Conservation (phyloP, 2,113 vertebrate genomes). For the Passer domesticus region DNA sequence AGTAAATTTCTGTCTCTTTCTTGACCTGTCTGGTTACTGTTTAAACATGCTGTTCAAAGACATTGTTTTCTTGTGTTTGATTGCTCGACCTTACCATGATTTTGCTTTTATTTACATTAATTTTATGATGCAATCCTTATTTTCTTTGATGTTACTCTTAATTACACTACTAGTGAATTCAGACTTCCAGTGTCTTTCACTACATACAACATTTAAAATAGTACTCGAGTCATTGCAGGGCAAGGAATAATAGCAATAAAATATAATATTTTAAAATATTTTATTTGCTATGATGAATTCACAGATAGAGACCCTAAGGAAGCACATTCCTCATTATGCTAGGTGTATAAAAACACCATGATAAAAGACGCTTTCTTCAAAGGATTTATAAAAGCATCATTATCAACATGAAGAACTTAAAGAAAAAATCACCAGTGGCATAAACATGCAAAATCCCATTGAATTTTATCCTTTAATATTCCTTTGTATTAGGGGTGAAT, state of each 20-base stretch:
- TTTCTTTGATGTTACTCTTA: slow-evolving; percentile 1
- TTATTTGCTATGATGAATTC: background rate
- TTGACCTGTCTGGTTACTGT: background rate
- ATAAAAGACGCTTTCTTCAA: slow-evolving; percentile 34
- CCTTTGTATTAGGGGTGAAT: slow-evolving; percentile 12
- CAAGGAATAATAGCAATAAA: background rate
- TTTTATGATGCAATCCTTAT: background rate
- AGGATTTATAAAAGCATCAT: slow-evolving; percentile 13
- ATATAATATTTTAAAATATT: background rate
- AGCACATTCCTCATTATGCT: background rate
- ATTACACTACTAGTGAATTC: background rate
- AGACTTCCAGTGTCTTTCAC: background rate
- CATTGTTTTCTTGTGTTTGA: background rate
- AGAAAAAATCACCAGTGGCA: slow-evolving; percentile 40
- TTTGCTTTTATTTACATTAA: slow-evolving; percentile 18
- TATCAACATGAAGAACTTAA: slow-evolving; percentile 11
- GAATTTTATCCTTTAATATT: slow-evolving; percentile 28
- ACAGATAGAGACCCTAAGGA: background rate
- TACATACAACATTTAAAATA: background rate
- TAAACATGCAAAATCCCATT: slow-evolving; percentile 27
- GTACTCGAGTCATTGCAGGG: background rate
- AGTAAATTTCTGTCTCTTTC: background rate
- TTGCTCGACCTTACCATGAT: background rate
- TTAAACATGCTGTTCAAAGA: background rate
- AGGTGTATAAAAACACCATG: background rate